Conservation (phyloP, 2,113 vertebrate genomes). For the Spermophilus dauricus region DNA sequence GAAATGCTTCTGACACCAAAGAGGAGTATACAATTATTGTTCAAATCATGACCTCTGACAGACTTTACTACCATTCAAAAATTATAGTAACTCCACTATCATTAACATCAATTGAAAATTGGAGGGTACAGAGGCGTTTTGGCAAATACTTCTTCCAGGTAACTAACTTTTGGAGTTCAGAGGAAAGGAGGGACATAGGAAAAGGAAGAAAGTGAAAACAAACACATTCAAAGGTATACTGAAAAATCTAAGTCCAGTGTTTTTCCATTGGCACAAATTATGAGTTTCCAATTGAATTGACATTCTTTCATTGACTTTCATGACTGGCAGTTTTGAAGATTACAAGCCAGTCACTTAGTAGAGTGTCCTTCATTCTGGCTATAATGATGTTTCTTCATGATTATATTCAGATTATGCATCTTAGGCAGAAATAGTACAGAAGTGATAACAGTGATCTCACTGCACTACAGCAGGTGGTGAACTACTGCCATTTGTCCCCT, state of each 20-base stretch:
- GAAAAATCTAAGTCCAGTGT: not conserved
- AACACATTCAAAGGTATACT: not conserved
- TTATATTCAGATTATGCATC: not conserved
- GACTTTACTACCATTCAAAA: not conserved
- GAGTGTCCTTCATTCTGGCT: not conserved
- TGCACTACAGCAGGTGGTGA: too few relatives aligned
- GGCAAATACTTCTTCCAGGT: not conserved
- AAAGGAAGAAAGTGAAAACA: not conserved
- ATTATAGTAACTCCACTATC: not conserved
- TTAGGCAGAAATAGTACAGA: not conserved
- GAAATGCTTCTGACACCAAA: not conserved
- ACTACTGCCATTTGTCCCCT: not conserved
- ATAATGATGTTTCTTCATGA: not conserved
- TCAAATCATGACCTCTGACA: not conserved
- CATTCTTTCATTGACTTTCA: not conserved
- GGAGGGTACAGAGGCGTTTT: not conserved
- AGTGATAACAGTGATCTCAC: not conserved
- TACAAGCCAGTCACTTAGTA: not conserved
- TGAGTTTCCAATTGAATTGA: not conserved
- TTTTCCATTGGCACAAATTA: not conserved
- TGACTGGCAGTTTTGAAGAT: not conserved
- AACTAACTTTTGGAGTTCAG: not conserved
- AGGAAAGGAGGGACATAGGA: not conserved
- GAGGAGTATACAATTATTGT: not conserved
- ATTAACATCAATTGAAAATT: not conserved